Base-by-base conservation (phyloP, 2,888 invertebrate genomes). In the Mesodorylaimus sp. region DNA sequence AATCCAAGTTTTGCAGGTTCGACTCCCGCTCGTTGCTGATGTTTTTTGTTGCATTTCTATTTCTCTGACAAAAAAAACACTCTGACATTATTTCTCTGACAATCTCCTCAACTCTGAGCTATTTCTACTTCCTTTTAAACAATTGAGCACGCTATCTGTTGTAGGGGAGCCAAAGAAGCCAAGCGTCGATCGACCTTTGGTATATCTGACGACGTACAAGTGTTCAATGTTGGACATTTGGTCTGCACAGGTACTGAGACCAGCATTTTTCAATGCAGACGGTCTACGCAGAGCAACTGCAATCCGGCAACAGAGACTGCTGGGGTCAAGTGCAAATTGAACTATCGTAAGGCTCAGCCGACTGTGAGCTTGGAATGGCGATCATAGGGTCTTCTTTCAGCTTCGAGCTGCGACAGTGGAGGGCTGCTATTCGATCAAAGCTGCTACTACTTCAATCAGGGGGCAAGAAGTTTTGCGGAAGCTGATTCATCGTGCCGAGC, bases 361-460 rank as follows among this genome's bases (percentile, higher is more conserved):
- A 21, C 5, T 5, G 21, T 41, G 19, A n/a, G 42, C n/a, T 41
- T 41, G n/a, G n/a, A n/a, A n/a, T n/a, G n/a, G n/a, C n/a, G n/a
- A n/a, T n/a, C 16, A 10, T 32, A 32, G 16, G 16, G 7, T 32
- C 24, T 27, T 7, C 3, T 39, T 50, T 41, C 21, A 66, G 61
- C 43, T 7, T 52, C 52, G 2, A 13, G 23, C 23, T 76, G 76
- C 58, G 64, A 63, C 19, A 60, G 63, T 19, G 72, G 69, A 25
- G 76, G 75, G 61, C 56, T 70, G 7, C 64, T 73, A 3, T 70
- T 71, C 52, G 65, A 66, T n/a, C 70, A 70, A 23, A 64, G 68
- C 25, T 76, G 76, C 57, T 76, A 76, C 61, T 68, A 67, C 27
- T 56, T 75, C 49, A 68, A 57, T 21, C 60, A 66, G 25, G 62